These are phyloP conservation scores for Galerucella pusilla DNA, from an alignment of 2,888 invertebrate species.

Conservation along the genomic window DNA sequence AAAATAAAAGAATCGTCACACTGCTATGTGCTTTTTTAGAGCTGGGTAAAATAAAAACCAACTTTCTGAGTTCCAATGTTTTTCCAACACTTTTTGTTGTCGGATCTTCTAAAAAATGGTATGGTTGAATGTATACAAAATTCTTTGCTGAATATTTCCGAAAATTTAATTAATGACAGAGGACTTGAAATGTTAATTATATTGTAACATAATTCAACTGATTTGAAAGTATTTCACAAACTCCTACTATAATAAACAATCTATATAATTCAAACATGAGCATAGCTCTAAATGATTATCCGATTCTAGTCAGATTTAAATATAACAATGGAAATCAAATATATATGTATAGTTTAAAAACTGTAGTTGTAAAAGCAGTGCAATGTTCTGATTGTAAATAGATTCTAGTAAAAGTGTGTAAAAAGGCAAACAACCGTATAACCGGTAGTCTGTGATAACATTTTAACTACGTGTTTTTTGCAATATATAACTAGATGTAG, in stretches of 20 bases:
- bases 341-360: slow-evolving; percentile 16
- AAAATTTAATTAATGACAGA: not conserved
- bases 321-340: slow-evolving; percentile 19
- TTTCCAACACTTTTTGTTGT: too few species aligned
- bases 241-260: not conserved
- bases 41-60: too few species aligned
- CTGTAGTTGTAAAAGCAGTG: slow-evolving; percentile 50
- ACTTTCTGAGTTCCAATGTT: too few species aligned
- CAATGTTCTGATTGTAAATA: slow-evolving; percentile 57
- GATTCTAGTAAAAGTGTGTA: slow-evolving; percentile 56
- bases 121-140: not conserved
- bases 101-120: too few species aligned
- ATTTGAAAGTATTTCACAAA: not conserved
- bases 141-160: not conserved
- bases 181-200: not conserved
- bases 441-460: slow-evolving; percentile 62
- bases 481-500: slow-evolving; percentile 28
- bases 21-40: too few species aligned
- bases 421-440: slow-evolving; percentile 57
- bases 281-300: slow-evolving; percentile 6
- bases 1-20: too few species aligned
- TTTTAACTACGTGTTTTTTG: slow-evolving; percentile 54
- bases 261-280: not conserved
- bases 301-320: slow-evolving; percentile 46
- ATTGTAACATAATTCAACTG: not conserved